A percentile compares a stretch with the other conserved stretches of the same genome.
These are phyloP conservation scores for Sylvietta virens DNA, from an alignment of 2,113 vertebrate genomes.

Conservation along the genomic window DNA sequence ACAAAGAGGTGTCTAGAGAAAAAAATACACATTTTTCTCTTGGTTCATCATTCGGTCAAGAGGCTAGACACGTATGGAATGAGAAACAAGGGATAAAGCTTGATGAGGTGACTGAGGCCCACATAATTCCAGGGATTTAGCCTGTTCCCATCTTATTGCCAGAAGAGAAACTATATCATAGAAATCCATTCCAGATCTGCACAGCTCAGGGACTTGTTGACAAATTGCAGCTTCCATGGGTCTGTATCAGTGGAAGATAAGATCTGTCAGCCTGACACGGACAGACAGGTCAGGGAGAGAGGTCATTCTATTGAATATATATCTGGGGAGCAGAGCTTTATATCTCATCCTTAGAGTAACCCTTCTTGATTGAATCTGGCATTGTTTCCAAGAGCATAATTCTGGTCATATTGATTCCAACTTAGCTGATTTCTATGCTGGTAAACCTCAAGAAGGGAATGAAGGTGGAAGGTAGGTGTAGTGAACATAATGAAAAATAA, in stretches of 20 bases:
- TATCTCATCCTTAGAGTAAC: not conserved
- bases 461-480: not conserved
- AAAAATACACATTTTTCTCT: not conserved
- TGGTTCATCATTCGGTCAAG: not conserved
- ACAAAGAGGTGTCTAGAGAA: not conserved
- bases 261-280: not conserved
- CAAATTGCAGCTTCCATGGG: not conserved
- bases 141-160: not conserved
- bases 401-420: not conserved
- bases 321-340: not conserved
- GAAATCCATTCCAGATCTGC: not conserved
- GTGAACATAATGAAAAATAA: not conserved
- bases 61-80: not conserved
- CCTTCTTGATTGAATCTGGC: not conserved
- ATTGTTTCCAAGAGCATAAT: not conserved
- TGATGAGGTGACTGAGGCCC: not conserved
- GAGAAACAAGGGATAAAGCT: not conserved
- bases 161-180: not conserved
- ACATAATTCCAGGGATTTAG: constrained; percentile 25
- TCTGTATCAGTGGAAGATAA: not conserved
- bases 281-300: not conserved
- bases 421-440: not conserved
- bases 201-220: not conserved
- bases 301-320: not conserved
- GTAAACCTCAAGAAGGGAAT: not conserved